Evolutionary conservation across 2,113 vertebrate species (phyloP).

Genomic region (Nerophis ophidion): DNA sequence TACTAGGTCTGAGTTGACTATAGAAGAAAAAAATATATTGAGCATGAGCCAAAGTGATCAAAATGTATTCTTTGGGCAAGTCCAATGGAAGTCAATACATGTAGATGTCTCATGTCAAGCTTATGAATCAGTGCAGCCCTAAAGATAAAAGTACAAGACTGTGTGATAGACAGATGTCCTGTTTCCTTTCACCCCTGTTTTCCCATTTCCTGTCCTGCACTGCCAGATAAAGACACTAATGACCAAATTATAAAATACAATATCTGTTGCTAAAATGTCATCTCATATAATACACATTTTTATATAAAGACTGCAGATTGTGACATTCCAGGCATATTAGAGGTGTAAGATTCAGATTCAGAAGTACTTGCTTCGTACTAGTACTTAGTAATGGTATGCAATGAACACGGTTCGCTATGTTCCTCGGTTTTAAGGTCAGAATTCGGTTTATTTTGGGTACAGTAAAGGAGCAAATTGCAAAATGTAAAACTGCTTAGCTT

Average conservation of each 20-base stretch:
- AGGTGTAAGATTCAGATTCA: no score
- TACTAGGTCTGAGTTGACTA: no score
- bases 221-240: neutral
- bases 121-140: neutral
- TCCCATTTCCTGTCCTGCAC: neutral
- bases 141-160: neutral
- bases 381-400: no score
- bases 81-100: neutral
- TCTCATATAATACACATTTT: no score
- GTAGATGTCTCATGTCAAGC: neutral
- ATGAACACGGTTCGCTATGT: no score
- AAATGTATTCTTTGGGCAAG: neutral
- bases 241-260: neutral
- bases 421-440: no score
- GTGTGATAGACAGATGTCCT: neutral
- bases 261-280: neutral
- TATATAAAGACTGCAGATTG: no score
- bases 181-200: conserved; percentile 1
- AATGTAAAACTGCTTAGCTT: no score
- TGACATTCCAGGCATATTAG: no score
- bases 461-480: no score
- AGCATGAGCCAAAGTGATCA: neutral
- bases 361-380: no score
- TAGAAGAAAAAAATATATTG: neutral
- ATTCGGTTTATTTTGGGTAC: no score